Conservation (phyloP, 2,888 invertebrate genomes). For the Amblyteles armatorius region DNA sequence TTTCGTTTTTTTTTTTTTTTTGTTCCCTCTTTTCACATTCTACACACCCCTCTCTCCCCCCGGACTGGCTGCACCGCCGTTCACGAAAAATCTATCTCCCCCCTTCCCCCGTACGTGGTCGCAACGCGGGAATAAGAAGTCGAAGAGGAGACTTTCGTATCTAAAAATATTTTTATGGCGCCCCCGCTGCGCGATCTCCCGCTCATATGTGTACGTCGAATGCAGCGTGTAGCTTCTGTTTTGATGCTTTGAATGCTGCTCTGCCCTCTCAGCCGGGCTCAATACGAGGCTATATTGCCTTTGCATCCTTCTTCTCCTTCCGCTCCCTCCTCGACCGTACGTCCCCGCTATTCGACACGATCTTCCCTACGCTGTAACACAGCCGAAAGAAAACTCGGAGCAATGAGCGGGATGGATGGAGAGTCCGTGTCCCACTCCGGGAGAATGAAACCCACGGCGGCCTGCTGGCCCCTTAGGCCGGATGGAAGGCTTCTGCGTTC, state of each 20-base stretch:
- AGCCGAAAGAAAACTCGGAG: constrained; percentile 29
- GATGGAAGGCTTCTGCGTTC: constrained; percentile 59
- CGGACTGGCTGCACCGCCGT: constrained; percentile 50
- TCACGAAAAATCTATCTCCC: constrained; percentile 35
- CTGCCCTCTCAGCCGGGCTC: constrained; percentile 28
- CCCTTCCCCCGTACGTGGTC: constrained; percentile 39
- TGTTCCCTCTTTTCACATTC: constrained; percentile 60
- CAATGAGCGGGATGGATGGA: constrained; percentile 34
- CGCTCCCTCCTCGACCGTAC: background rate
- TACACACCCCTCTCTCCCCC: constrained; percentile 61
- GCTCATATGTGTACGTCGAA: constrained; percentile 35
- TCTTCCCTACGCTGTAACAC: constrained; percentile 34
- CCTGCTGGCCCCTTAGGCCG: constrained; percentile 42
- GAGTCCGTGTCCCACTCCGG: constrained; percentile 1
- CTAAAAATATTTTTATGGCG: constrained; percentile 85
- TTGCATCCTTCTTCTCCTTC: constrained; percentile 39
- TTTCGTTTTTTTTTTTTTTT: constrained; percentile 62
- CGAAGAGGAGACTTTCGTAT: constrained; percentile 74
- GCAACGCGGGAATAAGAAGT: constrained; percentile 58
- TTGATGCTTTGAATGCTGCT: constrained; percentile 75
- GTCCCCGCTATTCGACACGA: constrained; percentile 27
- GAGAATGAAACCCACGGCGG: constrained; percentile 50
- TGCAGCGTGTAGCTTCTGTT: constrained; percentile 76
- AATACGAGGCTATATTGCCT: background rate
- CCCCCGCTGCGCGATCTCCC: constrained; percentile 82